Conservation (phyloP, 2,797 vertebrate genomes). For the Peromyscus attwateri region DNA sequence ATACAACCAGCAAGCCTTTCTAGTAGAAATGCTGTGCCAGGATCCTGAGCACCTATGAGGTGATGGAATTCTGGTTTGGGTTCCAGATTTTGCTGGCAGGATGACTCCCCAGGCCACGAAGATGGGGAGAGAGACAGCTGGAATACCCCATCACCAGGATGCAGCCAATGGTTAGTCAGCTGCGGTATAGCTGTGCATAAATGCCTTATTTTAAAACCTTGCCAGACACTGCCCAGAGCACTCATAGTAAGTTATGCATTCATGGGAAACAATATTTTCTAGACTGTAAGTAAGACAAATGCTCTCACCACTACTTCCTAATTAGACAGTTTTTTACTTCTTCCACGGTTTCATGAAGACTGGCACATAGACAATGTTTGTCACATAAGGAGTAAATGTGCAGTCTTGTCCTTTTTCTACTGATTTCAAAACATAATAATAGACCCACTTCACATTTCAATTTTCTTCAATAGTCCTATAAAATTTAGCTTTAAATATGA, state of each 20-base stretch:
- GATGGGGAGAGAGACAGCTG: constrained; percentile 82
- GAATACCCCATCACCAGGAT: constrained; percentile 80
- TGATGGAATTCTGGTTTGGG: constrained; percentile 83
- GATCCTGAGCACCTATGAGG: constrained; percentile 85
- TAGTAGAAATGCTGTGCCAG: constrained; percentile 78
- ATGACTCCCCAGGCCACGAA: constrained; percentile 79
- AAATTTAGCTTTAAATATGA: constrained; percentile 72
- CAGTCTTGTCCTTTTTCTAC: constrained; percentile 77
- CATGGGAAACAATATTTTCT: constrained; percentile 84
- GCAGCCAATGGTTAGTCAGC: constrained; percentile 85
- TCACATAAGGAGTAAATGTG: constrained; percentile 80
- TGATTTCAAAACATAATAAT: constrained; percentile 77
- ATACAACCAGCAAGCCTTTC: constrained; percentile 83
- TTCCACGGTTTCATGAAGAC: constrained; percentile 85
- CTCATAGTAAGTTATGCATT: constrained; percentile 87
- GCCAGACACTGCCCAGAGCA: constrained; percentile 86
- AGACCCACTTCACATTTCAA: constrained; percentile 84
- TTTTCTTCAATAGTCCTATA: constrained; percentile 79
- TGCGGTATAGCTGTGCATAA: constrained; percentile 85
- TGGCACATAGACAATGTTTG: constrained; percentile 82
- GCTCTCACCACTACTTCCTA: constrained; percentile 83
- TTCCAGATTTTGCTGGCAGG: constrained; percentile 73
- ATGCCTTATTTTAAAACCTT: constrained; percentile 85
- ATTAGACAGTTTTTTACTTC: constrained; percentile 87
- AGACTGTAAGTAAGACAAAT: constrained; percentile 87